Evolutionary conservation across 35 echinoderm and acorn worm species (phyloP), one percentile per base, ranked within the genome.

Genomic region (Apostichopus japonicus): DNA sequence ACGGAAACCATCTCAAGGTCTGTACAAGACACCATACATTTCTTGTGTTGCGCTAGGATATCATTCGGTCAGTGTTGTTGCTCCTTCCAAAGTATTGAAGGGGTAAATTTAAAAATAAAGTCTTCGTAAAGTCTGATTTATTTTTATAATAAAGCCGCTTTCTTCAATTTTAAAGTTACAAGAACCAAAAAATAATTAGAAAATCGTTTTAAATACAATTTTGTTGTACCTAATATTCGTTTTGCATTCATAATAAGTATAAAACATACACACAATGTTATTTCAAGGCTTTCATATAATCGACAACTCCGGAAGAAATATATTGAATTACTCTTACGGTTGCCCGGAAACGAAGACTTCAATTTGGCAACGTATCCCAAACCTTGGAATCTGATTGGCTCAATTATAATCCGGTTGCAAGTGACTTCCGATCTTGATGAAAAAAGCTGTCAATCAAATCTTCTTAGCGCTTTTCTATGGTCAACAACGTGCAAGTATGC

Each of bases 321-420:
- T 89, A 89, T 89, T 89, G 86, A 89, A 89, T 89, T 89, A 89
- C 86, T 89, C 86, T 89, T 89, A 89, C 63, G 86, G 86, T 89
- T 89, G 86, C 86, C 86, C 86, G 86, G 86, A 89, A 89, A 89
- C 86, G 86, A 73, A 89, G 86, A 89, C 86, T 89, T 89, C 86
- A 89, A 67, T 89, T 89, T 89, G 86, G 86, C 86, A 89, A 89
- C 86, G 86, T 89, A 89, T 89, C 86, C 86, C 27, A 23, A 73
- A 89, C 33, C 86, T 67, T 52, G 86, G 17, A 65, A 89, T 89
- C 86, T 89, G 86, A 89, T 89, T 89, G 86, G 86, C 86, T 89
- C 86, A 89, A 89, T 89, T 89, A 89, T 89, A 89, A 89, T 89
- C 86, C 86, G 86, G 86, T 89, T 89, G 86, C 86, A 89, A 89